These are phyloP conservation scores for Sturnus vulgaris DNA, from an alignment of 2,113 vertebrate species.

Conservation along the genomic window DNA sequence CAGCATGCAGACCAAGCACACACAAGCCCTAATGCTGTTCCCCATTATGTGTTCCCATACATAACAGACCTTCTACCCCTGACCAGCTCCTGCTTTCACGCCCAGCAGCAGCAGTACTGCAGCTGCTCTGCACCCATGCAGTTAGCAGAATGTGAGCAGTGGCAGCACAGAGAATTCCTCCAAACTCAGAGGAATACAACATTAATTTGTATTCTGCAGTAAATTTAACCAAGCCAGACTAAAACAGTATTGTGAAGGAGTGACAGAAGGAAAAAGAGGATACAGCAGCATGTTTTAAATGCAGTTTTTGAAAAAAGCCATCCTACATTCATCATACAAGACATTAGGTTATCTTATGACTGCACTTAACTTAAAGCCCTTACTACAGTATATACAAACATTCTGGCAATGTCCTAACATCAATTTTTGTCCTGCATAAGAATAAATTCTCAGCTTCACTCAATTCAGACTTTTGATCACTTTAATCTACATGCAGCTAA, in stretches of 20 bases:
- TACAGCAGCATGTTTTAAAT: background rate
- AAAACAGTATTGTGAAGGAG: background rate
- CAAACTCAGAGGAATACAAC: background rate
- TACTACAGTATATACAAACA: background rate
- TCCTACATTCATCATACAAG: background rate
- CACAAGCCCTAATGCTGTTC: background rate
- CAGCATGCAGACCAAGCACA: background rate
- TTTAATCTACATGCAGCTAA: background rate
- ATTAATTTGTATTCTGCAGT: background rate
- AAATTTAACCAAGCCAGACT: background rate
- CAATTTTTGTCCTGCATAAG: background rate
- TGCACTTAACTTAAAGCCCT: background rate
- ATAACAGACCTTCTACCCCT: accelerated
- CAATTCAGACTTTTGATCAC: background rate
- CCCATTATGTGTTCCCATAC: accelerated
- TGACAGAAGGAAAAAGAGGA: background rate
- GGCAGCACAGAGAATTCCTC: background rate
- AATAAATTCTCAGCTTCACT: background rate
- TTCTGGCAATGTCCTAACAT: background rate
- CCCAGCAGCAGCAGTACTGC: background rate
- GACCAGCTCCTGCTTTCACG: background rate
- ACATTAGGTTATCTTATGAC: background rate
- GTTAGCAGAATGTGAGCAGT: accelerated
- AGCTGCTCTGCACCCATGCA: background rate
- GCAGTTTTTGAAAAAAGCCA: background rate